Percentiles rank a stretch among this genome's conserved stretches.
Conservation (phyloP, 2,888 invertebrate species). For the Mythimna impura region DNA sequence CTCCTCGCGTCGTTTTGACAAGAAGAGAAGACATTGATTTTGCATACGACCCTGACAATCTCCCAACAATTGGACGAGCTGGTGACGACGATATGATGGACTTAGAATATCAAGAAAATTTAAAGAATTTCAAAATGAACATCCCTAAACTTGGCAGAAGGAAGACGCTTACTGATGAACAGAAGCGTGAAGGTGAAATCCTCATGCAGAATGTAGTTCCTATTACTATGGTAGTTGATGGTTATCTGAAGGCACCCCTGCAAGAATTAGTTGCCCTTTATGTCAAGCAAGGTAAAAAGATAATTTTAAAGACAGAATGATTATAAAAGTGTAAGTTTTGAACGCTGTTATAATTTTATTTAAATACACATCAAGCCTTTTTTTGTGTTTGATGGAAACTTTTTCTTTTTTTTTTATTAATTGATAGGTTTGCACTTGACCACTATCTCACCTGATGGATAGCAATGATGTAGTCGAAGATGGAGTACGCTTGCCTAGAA, state of each 20-base stretch:
- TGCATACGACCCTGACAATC: constrained; percentile 38
- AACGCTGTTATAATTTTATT: not conserved
- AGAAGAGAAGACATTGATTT: constrained; percentile 58
- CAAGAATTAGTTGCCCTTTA: constrained; percentile 11
- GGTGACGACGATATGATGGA: constrained; percentile 69
- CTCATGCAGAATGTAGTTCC: constrained; percentile 78
- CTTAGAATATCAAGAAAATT: constrained; percentile 67
- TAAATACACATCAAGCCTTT: not conserved
- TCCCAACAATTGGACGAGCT: constrained; percentile 11
- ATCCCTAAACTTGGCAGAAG: constrained; percentile 37
- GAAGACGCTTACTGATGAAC: constrained; percentile 42
- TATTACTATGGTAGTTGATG: constrained; percentile 73
- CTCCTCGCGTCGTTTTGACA: not conserved
- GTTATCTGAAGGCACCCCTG: constrained; percentile 72
- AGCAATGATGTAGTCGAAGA: too few species aligned
- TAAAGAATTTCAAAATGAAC: constrained; percentile 59
- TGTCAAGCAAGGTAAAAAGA: not conserved
- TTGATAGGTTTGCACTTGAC: too few species aligned
- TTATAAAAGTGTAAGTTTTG: not conserved
- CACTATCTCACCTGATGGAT: too few species aligned
- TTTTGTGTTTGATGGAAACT: too few species aligned
- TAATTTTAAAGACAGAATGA: not conserved
- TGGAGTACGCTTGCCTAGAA: too few species aligned
- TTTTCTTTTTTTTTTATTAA: too few species aligned
- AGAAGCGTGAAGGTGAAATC: constrained; percentile 54